Evolutionary conservation across 2,113 vertebrate genomes (phyloP), one percentile per base, ranked within the genome.

Genomic region (Corapipo altera): DNA sequence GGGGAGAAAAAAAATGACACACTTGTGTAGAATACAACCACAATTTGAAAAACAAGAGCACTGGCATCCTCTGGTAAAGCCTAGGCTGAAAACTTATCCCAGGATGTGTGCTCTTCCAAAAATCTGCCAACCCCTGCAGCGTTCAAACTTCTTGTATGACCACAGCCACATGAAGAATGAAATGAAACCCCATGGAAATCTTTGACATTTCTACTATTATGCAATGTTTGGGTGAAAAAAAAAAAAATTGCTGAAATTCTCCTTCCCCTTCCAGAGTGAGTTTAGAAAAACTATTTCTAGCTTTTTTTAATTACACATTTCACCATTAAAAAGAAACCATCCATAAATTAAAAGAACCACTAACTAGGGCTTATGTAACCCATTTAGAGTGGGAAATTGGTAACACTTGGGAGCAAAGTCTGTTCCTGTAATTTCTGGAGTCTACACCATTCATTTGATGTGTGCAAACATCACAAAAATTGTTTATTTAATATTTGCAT

Each of bases 201-300:
- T 95, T 89, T 97, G 97, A 96, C 96, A 98, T 98, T 98, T 98
- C 96, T 96, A 70, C 92, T 95, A 98, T 98, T 98, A 98, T 97
- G 98, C 98, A 98, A 98, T 98, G 91, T 97, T 98, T 98, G 97
- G 97, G 97, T 98, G 97, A 97, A 97, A 96, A 96, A 81, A 95
- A 96, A 81, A 85, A 89, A 85, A 62, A 21, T 51, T 80, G 84
- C 75, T 94, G 91, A 97, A 96, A 92, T 95, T 69, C 92, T 96
- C 94, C 89, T 97, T 92, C 91, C 94, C 93, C 95, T 95, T 98
- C 97, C 97, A 97, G 96, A 95, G 85, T 39, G 91, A 97, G 95
- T 92, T 96, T 80, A 97, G 96, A 96, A 95, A 95, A 97, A 96
- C 96, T 98, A 97, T 98, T 98, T 98, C 97, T 97, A 96, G 97